Conservation (phyloP, 2,113 vertebrate species). For the Eretmochelys imbricata region DNA sequence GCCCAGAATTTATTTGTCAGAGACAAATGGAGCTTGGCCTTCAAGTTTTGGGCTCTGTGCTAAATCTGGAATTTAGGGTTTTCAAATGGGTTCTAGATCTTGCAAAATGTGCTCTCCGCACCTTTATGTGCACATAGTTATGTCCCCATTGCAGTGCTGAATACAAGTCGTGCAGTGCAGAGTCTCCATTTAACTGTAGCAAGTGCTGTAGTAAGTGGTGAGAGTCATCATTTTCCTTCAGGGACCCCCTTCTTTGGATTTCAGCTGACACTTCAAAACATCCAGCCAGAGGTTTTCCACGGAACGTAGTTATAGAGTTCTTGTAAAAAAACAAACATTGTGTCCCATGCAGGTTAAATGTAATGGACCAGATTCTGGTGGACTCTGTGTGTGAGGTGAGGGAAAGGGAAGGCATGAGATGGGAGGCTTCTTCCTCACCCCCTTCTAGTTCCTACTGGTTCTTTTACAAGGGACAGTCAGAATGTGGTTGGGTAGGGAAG, state of each 20-base stretch:
- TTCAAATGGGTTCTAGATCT: background rate
- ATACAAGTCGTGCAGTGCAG: background rate
- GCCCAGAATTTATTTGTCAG: background rate
- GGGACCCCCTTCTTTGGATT: background rate
- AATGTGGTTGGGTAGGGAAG: rapidly evolving
- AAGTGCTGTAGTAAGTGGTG: background rate
- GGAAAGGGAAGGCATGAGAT: background rate
- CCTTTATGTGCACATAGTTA: background rate
- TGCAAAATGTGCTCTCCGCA: background rate
- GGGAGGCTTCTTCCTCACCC: background rate
- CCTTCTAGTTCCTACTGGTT: background rate
- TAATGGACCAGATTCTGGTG: background rate
- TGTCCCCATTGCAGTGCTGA: background rate
- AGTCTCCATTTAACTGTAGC: background rate
- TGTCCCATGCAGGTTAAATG: background rate
- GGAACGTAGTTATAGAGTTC: background rate
- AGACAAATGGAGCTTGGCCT: background rate
- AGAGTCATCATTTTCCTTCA: background rate
- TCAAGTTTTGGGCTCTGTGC: background rate
- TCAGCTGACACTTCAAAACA: background rate
- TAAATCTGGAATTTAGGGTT: background rate
- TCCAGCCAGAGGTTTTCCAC: background rate
- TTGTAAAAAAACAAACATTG: rapidly evolving
- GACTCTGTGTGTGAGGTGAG: background rate
- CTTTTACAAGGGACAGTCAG: background rate